Evolutionary conservation across 2,113 vertebrate genomes (phyloP).

Genomic region (Felis chaus): DNA sequence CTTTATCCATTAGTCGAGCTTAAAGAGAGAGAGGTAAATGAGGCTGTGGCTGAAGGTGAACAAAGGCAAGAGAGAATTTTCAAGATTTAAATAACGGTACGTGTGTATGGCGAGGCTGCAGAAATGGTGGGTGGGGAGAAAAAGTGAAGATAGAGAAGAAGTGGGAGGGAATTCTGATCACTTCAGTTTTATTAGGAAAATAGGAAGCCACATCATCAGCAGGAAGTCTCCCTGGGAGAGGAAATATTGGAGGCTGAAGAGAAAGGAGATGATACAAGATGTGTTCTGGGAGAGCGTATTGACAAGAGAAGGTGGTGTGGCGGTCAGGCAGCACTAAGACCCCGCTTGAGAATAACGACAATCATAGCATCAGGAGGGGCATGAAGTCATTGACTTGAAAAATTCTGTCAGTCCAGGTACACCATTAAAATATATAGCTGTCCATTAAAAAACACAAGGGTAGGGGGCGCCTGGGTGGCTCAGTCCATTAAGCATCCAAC

Average conservation of each 20-base stretch:
- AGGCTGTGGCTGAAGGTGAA: background rate
- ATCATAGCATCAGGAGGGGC: background rate
- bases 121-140: background rate
- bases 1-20: background rate
- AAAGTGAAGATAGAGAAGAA: background rate
- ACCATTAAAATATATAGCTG: background rate
- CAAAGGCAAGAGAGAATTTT: background rate
- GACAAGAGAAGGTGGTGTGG: background rate
- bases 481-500: no score
- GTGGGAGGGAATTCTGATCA: background rate
- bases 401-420: background rate
- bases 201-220: background rate
- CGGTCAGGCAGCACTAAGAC: background rate
- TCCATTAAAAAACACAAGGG: background rate
- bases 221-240: background rate
- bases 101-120: background rate
- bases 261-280: background rate
- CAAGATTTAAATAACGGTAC: background rate
- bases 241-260: background rate
- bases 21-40: background rate
- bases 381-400: background rate
- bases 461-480: no score
- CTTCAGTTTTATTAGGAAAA: background rate
- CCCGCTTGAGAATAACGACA: background rate
- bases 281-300: background rate